Evolutionary conservation across 2,113 vertebrate genomes (phyloP).

Genomic region (Psilopogon haemacephalus): DNA sequence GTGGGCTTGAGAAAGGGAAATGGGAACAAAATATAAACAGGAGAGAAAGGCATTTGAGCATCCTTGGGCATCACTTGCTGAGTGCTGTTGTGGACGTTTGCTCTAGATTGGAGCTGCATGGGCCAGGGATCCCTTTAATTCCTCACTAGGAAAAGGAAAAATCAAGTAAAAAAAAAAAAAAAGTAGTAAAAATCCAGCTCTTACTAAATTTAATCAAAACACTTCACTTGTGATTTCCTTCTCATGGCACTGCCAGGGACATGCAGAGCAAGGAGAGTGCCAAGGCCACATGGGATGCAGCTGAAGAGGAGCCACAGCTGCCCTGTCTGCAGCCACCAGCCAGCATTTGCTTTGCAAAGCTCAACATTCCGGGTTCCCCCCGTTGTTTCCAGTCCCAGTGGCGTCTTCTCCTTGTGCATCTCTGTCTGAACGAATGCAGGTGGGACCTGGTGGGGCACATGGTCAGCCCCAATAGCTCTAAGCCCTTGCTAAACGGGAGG

Average conservation of each 20-base stretch:
- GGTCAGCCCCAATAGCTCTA: not conserved
- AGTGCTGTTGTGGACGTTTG: accelerated
- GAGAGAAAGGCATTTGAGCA: not conserved
- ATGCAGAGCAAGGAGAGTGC: accelerated
- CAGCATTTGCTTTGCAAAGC: not conserved
- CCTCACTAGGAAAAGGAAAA: not conserved
- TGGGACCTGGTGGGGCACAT: not conserved
- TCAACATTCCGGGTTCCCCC: not conserved
- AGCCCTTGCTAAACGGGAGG: accelerated
- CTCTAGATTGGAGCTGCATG: accelerated
- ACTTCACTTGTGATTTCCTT: not conserved
- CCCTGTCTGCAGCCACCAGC: not conserved
- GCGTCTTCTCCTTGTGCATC: not conserved
- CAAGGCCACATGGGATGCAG: accelerated
- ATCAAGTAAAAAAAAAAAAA: not conserved
- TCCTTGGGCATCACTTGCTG: accelerated
- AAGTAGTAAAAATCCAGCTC: slow-evolving; percentile 18
- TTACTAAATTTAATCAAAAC: not conserved
- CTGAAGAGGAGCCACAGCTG: accelerated
- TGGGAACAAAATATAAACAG: not conserved
- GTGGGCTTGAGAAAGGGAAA: not conserved
- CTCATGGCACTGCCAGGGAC: not conserved
- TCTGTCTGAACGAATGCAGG: not conserved
- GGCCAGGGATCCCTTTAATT: not conserved
- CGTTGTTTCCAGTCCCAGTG: not conserved